Evolutionary conservation across 2,888 invertebrate species (phyloP).

Genomic region (Bedellia somnulentella): DNA sequence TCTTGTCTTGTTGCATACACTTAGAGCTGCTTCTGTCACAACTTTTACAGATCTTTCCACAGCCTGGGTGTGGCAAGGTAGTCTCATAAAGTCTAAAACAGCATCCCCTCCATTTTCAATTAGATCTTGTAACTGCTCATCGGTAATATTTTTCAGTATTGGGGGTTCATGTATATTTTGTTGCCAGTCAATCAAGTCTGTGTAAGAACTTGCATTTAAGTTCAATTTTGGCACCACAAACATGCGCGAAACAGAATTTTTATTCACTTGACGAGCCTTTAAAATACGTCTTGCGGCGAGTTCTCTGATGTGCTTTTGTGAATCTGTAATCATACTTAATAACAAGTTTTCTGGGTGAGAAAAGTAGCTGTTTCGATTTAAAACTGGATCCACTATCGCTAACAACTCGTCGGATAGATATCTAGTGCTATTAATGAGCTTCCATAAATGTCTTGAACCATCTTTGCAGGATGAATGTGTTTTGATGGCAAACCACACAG

Average conservation of each 20-base stretch:
- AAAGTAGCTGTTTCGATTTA: constrained; percentile 11
- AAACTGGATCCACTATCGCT: constrained; percentile 6
- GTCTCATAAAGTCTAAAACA: constrained; percentile 1
- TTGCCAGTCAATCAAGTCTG: constrained; percentile 13
- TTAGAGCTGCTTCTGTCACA: constrained; percentile 5
- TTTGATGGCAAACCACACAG: constrained; percentile 14
- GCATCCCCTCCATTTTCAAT: constrained; percentile 8
- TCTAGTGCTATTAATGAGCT: constrained; percentile 7
- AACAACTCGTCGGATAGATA: constrained; percentile 5
- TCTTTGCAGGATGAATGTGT: constrained; percentile 13
- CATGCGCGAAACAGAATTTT: constrained; percentile 2
- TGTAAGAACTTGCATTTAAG: constrained; percentile 8
- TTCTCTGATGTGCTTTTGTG: constrained; percentile 9
- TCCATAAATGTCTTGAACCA: constrained; percentile 13
- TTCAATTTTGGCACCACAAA: constrained; percentile 8
- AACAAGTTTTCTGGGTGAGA: constrained; percentile 13
- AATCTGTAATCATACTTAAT: constrained; percentile 10
- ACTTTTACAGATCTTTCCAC: constrained; percentile 6
- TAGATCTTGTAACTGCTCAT: constrained; percentile 9
- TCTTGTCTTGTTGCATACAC: not conserved
- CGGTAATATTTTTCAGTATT: constrained; percentile 9
- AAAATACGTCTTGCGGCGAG: constrained; percentile 9
- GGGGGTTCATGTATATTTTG: constrained; percentile 9
- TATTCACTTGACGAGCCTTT: constrained; percentile 2
- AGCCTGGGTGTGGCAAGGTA: constrained; percentile 7